A percentile compares a stretch with the other conserved stretches of the same genome.
phyloP scores from a whole-genome alignment of 2,113 vertebrate species.

The Sebastes schlegelii region DNA sequence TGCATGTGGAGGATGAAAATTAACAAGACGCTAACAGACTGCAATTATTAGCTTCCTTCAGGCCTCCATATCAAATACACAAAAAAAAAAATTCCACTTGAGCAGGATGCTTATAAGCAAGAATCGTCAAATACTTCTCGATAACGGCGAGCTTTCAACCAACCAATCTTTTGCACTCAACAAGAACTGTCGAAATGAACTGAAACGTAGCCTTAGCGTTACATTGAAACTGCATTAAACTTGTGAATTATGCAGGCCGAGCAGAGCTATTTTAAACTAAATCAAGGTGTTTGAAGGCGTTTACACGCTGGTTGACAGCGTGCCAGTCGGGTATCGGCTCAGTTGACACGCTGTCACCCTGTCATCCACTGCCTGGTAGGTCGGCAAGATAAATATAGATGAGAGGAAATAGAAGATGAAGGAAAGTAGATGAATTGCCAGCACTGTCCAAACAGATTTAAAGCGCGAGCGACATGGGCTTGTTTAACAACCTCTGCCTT shows the following conservation, averaged over 20 bases:
- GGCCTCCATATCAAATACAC: constrained; percentile 9
- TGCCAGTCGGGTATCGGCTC: constrained; percentile 6
- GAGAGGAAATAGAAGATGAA: constrained; percentile 37
- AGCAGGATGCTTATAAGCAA: background rate
- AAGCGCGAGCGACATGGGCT: constrained; percentile 1
- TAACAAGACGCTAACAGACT: constrained; percentile 10
- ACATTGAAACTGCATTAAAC: constrained; percentile 17
- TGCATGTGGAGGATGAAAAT: constrained; percentile 9
- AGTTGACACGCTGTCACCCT: constrained; percentile 21
- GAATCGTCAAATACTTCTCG: constrained; percentile 6
- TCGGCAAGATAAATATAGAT: constrained; percentile 43
- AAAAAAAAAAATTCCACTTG: background rate
- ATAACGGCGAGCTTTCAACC: background rate
- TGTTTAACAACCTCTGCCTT: background rate
- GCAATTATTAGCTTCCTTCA: background rate
- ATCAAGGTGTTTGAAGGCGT: background rate
- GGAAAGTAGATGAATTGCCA: constrained; percentile 25
- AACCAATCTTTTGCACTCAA: background rate
- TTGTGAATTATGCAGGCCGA: constrained; percentile 25
- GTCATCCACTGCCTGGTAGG: constrained; percentile 17
- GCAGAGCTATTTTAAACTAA: constrained; percentile 24
- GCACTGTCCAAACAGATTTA: constrained; percentile 1
- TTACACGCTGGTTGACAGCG: background rate
- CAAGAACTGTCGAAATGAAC: background rate
- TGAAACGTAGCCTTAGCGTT: background rate